Conservation (phyloP, 2,113 vertebrate genomes). For the Merops nubicus region DNA sequence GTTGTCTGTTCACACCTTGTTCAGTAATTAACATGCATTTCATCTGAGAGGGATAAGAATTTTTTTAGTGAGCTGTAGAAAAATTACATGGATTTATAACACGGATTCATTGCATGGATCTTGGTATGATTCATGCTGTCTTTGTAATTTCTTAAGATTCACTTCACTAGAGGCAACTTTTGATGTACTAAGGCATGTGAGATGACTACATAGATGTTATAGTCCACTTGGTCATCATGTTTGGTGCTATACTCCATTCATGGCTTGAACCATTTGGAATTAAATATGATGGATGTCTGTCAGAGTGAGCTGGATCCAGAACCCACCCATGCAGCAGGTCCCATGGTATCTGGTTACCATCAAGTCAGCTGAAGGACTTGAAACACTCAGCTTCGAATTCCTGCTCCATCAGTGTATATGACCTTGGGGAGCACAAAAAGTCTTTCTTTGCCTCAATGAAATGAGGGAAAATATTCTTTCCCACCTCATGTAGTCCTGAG, state of each 20-base stretch:
- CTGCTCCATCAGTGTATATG: background rate
- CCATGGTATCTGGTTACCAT: fast-evolving
- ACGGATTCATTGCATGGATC: background rate
- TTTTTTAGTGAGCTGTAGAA: background rate
- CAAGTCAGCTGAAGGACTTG: background rate
- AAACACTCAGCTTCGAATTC: background rate
- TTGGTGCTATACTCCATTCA: background rate
- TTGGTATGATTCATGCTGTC: background rate
- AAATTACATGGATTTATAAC: background rate
- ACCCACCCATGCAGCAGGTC: background rate
- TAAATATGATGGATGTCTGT: background rate
- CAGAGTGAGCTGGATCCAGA: background rate
- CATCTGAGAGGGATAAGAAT: background rate
- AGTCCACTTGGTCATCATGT: background rate
- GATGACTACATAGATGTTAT: background rate
- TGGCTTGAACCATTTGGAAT: background rate
- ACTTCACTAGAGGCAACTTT: background rate
- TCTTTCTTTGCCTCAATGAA: background rate
- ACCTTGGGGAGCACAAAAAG: background rate
- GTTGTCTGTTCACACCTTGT: background rate
- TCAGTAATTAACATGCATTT: background rate
- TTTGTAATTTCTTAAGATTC: background rate
- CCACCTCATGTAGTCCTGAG: background rate
- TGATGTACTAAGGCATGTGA: background rate
- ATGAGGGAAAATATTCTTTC: background rate